Percentiles rank a stretch among this genome's conserved stretches.
These are phyloP conservation scores for Oriolus oriolus DNA, from an alignment of 2,113 vertebrate species.

Conservation along the genomic window DNA sequence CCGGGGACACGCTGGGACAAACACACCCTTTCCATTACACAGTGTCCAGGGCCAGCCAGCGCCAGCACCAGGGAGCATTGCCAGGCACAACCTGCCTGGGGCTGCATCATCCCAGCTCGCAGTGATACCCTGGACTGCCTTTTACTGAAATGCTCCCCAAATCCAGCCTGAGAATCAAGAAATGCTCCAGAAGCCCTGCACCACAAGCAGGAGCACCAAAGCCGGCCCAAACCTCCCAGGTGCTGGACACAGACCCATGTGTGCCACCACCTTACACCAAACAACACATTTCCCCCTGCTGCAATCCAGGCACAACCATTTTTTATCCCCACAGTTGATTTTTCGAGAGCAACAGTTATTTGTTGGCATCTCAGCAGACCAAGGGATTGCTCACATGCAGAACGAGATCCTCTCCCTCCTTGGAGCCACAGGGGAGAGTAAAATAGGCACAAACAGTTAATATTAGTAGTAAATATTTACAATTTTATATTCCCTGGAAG, in stretches of 20 bases:
- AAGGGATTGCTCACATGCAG: accelerated
- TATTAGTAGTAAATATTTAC: not conserved
- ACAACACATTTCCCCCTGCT: not conserved
- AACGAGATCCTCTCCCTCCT: not conserved
- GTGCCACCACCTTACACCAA: not conserved
- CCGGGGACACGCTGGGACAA: not conserved
- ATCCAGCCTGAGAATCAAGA: not conserved
- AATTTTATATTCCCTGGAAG: not conserved
- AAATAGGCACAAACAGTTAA: not conserved
- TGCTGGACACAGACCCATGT: not conserved
- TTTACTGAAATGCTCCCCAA: not conserved
- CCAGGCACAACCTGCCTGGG: not conserved
- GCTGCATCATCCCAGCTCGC: not conserved
- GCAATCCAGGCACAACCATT: not conserved
- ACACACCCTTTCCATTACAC: constrained; percentile 46
- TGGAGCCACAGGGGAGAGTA: not conserved
- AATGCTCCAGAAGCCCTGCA: not conserved
- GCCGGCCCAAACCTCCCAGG: not conserved
- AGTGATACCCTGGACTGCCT: not conserved
- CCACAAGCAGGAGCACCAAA: not conserved
- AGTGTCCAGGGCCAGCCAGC: not conserved
- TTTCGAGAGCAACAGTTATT: not conserved
- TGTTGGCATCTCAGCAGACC: not conserved
- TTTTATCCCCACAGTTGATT: not conserved
- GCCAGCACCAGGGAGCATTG: not conserved